Base-by-base conservation (phyloP, 2,888 invertebrate genomes). In the Epicampocera succincta region DNA sequence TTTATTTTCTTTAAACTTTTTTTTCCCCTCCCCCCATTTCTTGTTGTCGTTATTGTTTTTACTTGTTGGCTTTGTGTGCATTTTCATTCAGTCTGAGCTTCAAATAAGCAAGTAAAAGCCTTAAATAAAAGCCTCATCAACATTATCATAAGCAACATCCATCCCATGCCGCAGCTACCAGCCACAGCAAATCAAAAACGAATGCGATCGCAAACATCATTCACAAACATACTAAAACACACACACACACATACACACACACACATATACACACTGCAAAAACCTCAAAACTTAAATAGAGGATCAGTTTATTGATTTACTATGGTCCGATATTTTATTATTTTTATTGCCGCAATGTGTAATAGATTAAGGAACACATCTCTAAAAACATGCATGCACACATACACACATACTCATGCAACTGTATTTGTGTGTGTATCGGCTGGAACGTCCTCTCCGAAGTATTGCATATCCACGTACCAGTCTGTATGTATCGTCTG, bases 261-360 rank as follows among this genome's bases (percentile, higher is more conserved):
- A 6, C 2, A 21, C 15, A 40, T 13, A 19, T 4, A 50, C 0
- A 6, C 21, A 50, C 5, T 13, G 13, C 4, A 11, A 44, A 44
- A 46, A 46, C n/a, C 46, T 52, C n/a, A 56, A 17, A 56, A 38
- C 17, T 17, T 38, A 13, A 65, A 33, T 21, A 42, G 56, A 52
- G 44, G 63, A 83, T 80, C 81, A 71, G 66, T 71, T 75, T 72
- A 68, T 72, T 81, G 76, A 81, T 81, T 77, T 77, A 77, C 68
- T 58, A 42, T 44, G 73, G 81, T 81, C 81, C 81, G 73, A 81
- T 68, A 68, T 81, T 77, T 63, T 38, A 40, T 56, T 66, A 50
- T 38, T 40, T 54, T 33, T 33, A 33, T 33, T 33, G 38, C 13
- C 6, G 29, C 11, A 17, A 33, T 9, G 15, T 33, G 15, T 42